Base-by-base conservation (phyloP, 2,888 invertebrate genomes). In the Pemphredon lugubris region DNA sequence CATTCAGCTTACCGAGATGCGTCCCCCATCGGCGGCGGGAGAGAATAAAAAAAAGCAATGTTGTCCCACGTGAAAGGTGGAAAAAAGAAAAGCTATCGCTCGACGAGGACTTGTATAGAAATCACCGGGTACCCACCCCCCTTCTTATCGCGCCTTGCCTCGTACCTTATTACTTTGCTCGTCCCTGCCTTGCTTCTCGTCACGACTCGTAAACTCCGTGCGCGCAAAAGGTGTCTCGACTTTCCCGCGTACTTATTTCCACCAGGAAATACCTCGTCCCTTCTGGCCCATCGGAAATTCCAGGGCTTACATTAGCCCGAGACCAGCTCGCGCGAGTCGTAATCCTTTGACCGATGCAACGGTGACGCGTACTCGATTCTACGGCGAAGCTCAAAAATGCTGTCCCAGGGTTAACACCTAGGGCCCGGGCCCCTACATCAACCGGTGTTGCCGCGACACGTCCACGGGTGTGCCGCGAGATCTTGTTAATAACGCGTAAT, bases 121-220 rank as follows among this genome's bases (percentile, higher is more conserved):
- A 75, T 54, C 68, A 75, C 48, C 53, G 61, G 44, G 68, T 66
- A 59, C 70, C n/a, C n/a, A n/a, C n/a, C n/a, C n/a, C n/a, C n/a
- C n/a, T n/a, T 44, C 68, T 77, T 77, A 77, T 77, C 77, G 60
- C 20, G 50, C 9, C 60, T 50, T 13, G 59, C 55, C 67, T 45
- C 50, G 72, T 66, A 77, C 45, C 72, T 74, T 72, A 75, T 75
- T 75, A 69, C 64, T 32, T 59, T 44, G 50, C 67, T 60, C 58
- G 26, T 55, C 44, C 42, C 40, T 26, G 53, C 66, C 50, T 58
- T 40, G 53, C 34, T 59, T 64, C 69, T 65, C 69, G 65, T 75
- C 70, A 70, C 65, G 67, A 67, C 72, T 79, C 79, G 79, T 79
- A 77, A 79, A 79, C 59, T 79, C 77, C 65, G 64, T 66, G 58